Evolutionary conservation across 2,888 invertebrate genomes (phyloP), one percentile per base, ranked within the genome.

Genomic region (Coenonympha arcania): DNA sequence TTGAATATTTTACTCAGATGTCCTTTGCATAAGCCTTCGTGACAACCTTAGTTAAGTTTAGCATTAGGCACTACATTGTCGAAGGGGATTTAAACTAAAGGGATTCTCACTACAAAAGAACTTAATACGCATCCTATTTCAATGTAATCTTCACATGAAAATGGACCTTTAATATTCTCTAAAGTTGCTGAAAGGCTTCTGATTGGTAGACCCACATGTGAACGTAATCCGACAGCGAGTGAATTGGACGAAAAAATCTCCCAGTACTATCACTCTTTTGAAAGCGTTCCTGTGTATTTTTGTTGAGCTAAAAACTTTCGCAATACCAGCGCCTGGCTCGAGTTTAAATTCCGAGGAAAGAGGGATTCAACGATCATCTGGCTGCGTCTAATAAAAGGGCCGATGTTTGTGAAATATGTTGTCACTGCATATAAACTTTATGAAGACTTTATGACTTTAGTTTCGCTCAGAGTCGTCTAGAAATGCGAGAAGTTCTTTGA

Each of bases 211-310:
- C 63, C 50, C 55, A 52, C 43, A 70, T 71, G 73, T 69, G 73
- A 75, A 74, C 69, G 66, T 79, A 84, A 85, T 84, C 84, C 76
- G 60, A 58, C 57, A 58, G 59, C 55, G 66, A 66, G 65, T 62
- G 69, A 68, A 69, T 68, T 60, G 61, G 64, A 56, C 59, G 65
- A 67, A 71, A 76, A 71, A 76, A 75, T 71, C 70, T 71, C 66
- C 64, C 60, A 55, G 61, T 73, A 70, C 73, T 71, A 72, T 69
- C 63, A 68, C 74, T 73, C 79, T 75, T 81, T 75, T 85, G 82
- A 86, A 79, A 85, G 86, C 83, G 78, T 86, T 86, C 81, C 78
- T 66, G 69, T 86, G 86, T 86, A 85, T 79, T 80, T 79, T 81
- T 74, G 72, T 73, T 82, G 82, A 81, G 78, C 79, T 78, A 71